A percentile compares a stretch with the other conserved stretches of the same genome.
Evolutionary conservation across 2,797 vertebrate species (phyloP).

Genomic region (Labeo calbasu): DNA sequence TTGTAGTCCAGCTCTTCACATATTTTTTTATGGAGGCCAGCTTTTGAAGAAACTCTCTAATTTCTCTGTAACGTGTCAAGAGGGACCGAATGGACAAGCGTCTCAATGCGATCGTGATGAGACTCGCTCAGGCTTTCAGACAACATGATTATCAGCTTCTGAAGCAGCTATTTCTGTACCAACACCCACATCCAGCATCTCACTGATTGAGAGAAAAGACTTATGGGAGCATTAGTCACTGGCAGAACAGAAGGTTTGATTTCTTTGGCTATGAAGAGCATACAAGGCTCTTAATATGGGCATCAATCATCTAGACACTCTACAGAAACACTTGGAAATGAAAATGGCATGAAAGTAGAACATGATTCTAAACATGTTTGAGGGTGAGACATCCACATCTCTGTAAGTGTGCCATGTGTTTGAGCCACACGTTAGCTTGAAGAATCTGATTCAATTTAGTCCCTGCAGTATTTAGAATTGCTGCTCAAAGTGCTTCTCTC

Average conservation of each 20-base stretch:
- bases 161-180: slow-evolving; percentile 16
- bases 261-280: neutral
- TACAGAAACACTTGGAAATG: neutral
- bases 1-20: too few species aligned
- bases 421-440: neutral
- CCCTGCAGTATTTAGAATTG: neutral
- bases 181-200: slow-evolving; percentile 39
- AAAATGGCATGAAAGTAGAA: neutral
- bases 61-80: neutral
- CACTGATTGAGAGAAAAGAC: neutral
- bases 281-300: neutral
- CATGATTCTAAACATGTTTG: neutral
- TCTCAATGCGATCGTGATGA: neutral
- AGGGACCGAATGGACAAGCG: neutral
- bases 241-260: neutral
- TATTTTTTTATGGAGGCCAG: neutral
- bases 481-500: neutral
- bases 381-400: neutral
- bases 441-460: neutral
- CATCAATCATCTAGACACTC: neutral
- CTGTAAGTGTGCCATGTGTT: neutral
- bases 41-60: neutral
- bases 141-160: slow-evolving; percentile 29
- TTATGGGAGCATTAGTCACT: slow-evolving; percentile 28
- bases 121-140: slow-evolving; percentile 8